Percentiles rank a stretch among this genome's conserved stretches.
phyloP scores from a whole-genome alignment of 2,797 vertebrate genomes.

The Sebastes hopkinsi region DNA sequence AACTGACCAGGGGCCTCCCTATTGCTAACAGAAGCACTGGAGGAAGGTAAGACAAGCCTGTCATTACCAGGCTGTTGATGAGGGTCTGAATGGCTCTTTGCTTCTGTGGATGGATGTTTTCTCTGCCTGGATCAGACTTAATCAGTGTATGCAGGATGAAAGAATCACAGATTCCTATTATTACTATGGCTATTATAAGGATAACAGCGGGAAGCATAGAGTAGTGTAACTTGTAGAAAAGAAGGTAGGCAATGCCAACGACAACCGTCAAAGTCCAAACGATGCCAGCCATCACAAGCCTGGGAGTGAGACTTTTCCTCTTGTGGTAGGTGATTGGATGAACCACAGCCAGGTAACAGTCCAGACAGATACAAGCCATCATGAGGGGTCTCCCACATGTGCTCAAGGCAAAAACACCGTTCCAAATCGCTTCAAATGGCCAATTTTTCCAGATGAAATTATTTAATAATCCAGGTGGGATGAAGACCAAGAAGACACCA shows the following conservation, averaged over 20 bases:
- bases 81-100: slow-evolving; percentile 69
- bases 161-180: slow-evolving; percentile 67
- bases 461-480: slow-evolving; percentile 44
- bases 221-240: fast-evolving
- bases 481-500: slow-evolving; percentile 36
- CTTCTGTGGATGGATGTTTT: slow-evolving; percentile 74
- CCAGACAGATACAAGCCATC: slow-evolving; percentile 71
- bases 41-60: slow-evolving; percentile 62
- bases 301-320: slow-evolving; percentile 55
- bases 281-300: slow-evolving; percentile 9
- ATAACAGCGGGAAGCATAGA: slow-evolving; percentile 4
- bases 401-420: neutral
- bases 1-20: fast-evolving
- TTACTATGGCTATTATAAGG: slow-evolving; percentile 11
- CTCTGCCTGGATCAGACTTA: slow-evolving; percentile 41
- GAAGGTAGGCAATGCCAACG: neutral
- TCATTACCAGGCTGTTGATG: slow-evolving; percentile 61
- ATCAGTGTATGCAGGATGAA: slow-evolving; percentile 60
- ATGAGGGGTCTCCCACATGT: slow-evolving; percentile 68
- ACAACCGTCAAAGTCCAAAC: slow-evolving; percentile 45
- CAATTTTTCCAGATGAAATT: neutral
- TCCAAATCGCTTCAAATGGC: neutral
- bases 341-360: slow-evolving; percentile 77
- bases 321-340: slow-evolving; percentile 71
- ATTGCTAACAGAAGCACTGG: slow-evolving; percentile 34